A percentile compares a stretch with the other conserved stretches of the same genome.
Conservation (phyloP, 2,888 invertebrate genomes). For the Torymus tubicola region DNA sequence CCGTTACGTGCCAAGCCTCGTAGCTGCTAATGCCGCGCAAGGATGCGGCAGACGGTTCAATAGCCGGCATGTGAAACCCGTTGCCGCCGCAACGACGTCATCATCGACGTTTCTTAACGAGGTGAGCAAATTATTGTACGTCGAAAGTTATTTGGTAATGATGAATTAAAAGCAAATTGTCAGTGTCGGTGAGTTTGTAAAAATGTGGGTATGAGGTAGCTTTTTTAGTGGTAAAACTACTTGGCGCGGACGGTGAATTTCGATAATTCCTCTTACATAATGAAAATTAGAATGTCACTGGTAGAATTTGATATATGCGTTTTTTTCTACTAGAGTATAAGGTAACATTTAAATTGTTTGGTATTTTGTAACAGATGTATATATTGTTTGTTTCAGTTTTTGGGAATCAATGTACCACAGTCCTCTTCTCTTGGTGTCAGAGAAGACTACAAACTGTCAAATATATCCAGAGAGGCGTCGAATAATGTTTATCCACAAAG, state of each 20-base stretch:
- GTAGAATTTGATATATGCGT: background rate
- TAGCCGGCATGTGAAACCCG: slow-evolving; percentile 72
- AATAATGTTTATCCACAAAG: background rate
- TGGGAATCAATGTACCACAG: slow-evolving; percentile 3
- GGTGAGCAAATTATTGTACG: slow-evolving; percentile 71
- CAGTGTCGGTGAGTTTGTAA: too few relatives aligned
- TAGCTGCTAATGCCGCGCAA: slow-evolving; percentile 31
- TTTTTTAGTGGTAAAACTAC: background rate
- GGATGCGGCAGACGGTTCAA: slow-evolving; percentile 30
- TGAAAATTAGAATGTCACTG: slow-evolving; percentile 10
- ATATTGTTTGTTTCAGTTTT: slow-evolving; percentile 46
- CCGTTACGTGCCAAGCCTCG: slow-evolving; percentile 41
- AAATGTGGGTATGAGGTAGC: background rate
- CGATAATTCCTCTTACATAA: slow-evolving; percentile 47
- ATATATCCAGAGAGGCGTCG: background rate
- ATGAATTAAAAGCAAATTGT: too few relatives aligned
- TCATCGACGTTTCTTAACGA: slow-evolving; percentile 77
- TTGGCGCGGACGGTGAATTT: background rate
- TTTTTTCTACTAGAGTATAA: background rate
- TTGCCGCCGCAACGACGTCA: slow-evolving; percentile 68
- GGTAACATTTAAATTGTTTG: background rate
- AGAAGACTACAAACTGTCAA: slow-evolving; percentile 7
- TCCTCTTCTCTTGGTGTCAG: background rate
- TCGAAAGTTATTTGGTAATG: too few relatives aligned
- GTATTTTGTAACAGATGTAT: background rate